Conservation (phyloP, 2,113 vertebrate genomes). For the Leucoraja erinaceus region DNA sequence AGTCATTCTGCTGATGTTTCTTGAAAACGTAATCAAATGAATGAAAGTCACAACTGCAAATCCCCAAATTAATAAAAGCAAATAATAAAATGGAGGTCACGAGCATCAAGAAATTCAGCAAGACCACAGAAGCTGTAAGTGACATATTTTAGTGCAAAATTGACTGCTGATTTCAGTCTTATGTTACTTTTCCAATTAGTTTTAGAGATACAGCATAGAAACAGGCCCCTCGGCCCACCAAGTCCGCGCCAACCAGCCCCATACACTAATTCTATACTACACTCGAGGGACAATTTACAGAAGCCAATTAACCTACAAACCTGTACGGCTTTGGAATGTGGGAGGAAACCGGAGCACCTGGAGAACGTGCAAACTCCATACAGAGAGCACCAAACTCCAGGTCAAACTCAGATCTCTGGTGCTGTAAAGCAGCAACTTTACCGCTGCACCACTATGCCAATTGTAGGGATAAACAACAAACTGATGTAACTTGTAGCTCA, state of each 20-base stretch:
- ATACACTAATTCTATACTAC: too few species aligned
- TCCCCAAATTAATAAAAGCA: background rate
- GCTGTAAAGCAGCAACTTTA: too few species aligned
- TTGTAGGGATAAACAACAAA: background rate
- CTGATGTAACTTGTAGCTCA: slow-evolving; percentile 12
- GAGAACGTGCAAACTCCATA: too few species aligned
- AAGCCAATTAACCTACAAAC: too few species aligned
- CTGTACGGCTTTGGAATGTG: too few species aligned
- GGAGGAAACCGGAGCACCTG: too few species aligned
- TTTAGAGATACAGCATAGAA: too few species aligned
- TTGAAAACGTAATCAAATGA: background rate
- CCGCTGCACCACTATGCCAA: background rate
- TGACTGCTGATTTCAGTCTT: background rate
- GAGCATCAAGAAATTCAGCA: background rate
- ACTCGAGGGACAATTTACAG: too few species aligned
- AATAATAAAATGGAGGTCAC: background rate
- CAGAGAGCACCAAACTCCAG: too few species aligned
- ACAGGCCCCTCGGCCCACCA: too few species aligned
- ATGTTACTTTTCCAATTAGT: background rate
- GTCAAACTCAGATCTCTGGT: too few species aligned
- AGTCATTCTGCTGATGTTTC: background rate
- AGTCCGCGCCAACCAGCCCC: too few species aligned
- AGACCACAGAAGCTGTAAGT: background rate
- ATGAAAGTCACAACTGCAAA: background rate
- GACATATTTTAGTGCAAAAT: background rate